Evolutionary conservation across 2,797 vertebrate genomes (phyloP).

Genomic region (Pseudomugil tenellus): DNA sequence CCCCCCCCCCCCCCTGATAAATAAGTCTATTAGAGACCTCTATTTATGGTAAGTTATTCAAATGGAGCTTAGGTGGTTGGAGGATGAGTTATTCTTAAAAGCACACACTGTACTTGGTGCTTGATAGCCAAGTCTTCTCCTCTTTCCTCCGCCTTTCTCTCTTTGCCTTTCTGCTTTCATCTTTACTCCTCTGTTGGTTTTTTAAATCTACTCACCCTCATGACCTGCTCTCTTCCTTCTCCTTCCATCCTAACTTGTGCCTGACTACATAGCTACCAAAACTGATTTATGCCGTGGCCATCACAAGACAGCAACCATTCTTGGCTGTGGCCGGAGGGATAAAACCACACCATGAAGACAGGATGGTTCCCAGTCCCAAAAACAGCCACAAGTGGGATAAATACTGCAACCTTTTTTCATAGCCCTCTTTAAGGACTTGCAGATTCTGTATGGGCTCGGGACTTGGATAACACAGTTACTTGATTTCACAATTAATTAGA

Average conservation of each 20-base stretch:
- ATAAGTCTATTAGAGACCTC: conserved; percentile 74
- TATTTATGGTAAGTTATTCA: conserved; percentile 81
- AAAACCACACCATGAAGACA: conserved; percentile 76
- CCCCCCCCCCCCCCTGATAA: conserved; percentile 65
- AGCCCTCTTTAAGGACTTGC: conserved; percentile 56
- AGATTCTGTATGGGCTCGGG: conserved; percentile 50
- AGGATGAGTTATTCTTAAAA: conserved; percentile 67
- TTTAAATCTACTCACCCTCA: conserved; percentile 41
- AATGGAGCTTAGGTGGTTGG: conserved; percentile 60
- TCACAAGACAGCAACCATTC: conserved; percentile 75
- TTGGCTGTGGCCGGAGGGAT: conserved; percentile 71
- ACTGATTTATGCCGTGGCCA: conserved; percentile 78
- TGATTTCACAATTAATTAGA: not conserved
- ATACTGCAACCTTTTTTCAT: conserved; percentile 65
- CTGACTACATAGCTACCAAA: conserved; percentile 56
- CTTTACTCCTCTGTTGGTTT: conserved; percentile 39
- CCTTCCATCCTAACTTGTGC: conserved; percentile 43
- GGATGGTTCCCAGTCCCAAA: conserved; percentile 70
- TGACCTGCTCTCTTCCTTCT: conserved; percentile 38
- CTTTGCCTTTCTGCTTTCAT: conserved; percentile 35
- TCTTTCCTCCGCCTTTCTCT: conserved; percentile 30
- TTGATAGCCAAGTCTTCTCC: conserved; percentile 57
- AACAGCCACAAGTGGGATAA: conserved; percentile 76
- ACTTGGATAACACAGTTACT: not conserved
- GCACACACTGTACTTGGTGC: conserved; percentile 74